Base-by-base conservation (phyloP, 1,140 invertebrate species). In the Trissolcus basalis region DNA sequence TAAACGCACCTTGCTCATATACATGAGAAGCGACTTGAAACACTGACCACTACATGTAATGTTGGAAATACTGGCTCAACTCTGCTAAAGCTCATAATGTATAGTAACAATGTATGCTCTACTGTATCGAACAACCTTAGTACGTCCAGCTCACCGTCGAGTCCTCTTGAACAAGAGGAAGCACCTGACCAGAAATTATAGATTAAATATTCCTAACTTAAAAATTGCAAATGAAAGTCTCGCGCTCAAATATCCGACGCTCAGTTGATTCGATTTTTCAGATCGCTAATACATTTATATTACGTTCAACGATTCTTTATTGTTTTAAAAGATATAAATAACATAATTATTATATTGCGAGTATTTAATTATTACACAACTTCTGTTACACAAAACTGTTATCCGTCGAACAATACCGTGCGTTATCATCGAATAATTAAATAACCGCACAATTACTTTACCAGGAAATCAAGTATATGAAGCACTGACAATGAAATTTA, bases 1-100 rank as follows among this genome's bases (percentile, higher is more conserved):
- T 65, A 72, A 68, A 72, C 60, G 58, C 63, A 77, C 19, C 74
- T 70, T 71, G 61, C 53, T 68, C 2, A 27, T 71, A 77, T 77
- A 77, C 63, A 77, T 68, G 61, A 59, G 58, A 32, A 77, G 69
- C 75, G 78, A 77, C 78, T 77, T 75, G 75, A 72, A 81, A 81
- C 65, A 68, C 79, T 82, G 80, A 84, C 83, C 82, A 73, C 82
- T 81, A 83, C 82, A 82, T 73, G 79, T 79, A 80, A 81, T 80
- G 77, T 27, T 79, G 58, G 67, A 50, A 78, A 78, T 77, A 67
- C 79, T 56, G 64, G 78, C 79, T 83, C 82, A 82, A 81, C 80
- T 78, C 82, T 78, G 75, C 75, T 81, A 85, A 85, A 84, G 81
- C 82, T 80, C 79, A 78, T 83, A 83, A 83, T 83, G 80, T 84